These are phyloP conservation scores for Oryzias dopingdopingensis DNA, from an alignment of 2,797 vertebrate species.

Conservation along the genomic window DNA sequence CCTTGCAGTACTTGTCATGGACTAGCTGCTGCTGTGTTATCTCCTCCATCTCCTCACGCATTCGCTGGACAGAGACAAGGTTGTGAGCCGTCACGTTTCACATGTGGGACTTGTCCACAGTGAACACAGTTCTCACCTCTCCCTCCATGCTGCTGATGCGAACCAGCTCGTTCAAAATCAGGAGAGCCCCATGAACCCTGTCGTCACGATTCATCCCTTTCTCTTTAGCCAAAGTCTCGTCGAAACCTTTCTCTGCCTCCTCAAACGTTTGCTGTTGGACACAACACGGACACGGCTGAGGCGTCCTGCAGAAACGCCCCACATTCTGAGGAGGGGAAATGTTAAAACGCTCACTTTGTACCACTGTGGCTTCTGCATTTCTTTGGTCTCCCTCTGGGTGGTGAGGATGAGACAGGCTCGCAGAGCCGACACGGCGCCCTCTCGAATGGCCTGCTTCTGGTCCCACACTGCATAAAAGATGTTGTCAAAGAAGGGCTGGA, in stretches of 20 bases:
- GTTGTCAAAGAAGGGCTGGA: conserved; percentile 97
- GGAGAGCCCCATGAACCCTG: conserved; percentile 91
- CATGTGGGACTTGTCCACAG: not conserved
- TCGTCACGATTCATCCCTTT: conserved; percentile 99
- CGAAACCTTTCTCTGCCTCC: conserved; percentile 96
- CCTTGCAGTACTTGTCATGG: conserved; percentile 97
- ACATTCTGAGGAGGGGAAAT: not conserved
- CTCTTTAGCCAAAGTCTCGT: conserved; percentile 95
- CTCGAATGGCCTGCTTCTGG: conserved; percentile 95
- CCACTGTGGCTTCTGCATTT: conserved; percentile 99
- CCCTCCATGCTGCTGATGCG: conserved; percentile 99
- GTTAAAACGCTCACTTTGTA: conserved; percentile 84
- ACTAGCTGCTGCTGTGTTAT: conserved; percentile 98
- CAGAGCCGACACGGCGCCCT: conserved; percentile 94
- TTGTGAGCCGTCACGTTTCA: not conserved
- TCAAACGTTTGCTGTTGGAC: conserved; percentile 90
- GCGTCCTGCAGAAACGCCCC: not conserved
- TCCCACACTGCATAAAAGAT: conserved; percentile 98
- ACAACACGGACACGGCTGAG: conserved; percentile 6
- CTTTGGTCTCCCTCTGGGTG: conserved; percentile 96
- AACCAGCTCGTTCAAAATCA: conserved; percentile 97
- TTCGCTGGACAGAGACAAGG: conserved; percentile 76
- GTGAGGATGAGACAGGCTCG: conserved; percentile 95
- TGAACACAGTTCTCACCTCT: conserved; percentile 81
- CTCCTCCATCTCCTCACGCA: conserved; percentile 98